Conservation (phyloP, 2,888 invertebrate genomes). For the Drosophila hamatofila region DNA sequence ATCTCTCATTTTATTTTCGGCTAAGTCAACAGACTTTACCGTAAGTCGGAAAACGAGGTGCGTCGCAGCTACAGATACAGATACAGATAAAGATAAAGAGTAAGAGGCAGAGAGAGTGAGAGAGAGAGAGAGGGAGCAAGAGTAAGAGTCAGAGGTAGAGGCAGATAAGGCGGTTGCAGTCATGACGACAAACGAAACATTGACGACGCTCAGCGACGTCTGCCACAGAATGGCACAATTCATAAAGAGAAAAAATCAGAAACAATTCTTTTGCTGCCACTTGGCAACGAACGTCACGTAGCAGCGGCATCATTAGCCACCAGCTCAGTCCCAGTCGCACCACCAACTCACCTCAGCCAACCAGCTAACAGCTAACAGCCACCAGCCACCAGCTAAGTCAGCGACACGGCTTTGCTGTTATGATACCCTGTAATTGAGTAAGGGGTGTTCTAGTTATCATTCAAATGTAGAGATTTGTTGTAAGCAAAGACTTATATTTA, state of each 20-base stretch:
- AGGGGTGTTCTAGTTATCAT: not conserved
- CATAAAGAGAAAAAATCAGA: constrained; percentile 58
- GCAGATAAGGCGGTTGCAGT: constrained; percentile 34
- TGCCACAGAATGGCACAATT: constrained; percentile 69
- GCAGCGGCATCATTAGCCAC: constrained; percentile 76
- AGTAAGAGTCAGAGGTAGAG: not conserved
- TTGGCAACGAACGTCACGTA: constrained; percentile 78
- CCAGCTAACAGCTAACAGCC: not conserved
- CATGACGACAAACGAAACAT: constrained; percentile 45
- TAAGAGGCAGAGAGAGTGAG: not conserved
- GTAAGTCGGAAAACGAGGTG: constrained; percentile 76
- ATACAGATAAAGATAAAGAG: constrained; percentile 14
- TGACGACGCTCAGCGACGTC: constrained; percentile 29
- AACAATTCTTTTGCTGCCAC: constrained; percentile 70
- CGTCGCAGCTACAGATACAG: constrained; percentile 46
- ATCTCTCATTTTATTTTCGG: constrained; percentile 33
- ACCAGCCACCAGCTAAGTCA: constrained; percentile 14
- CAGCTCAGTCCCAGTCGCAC: constrained; percentile 35
- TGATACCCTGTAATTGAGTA: constrained; percentile 10
- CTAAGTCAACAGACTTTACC: constrained; percentile 38
- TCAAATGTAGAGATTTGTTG: not conserved
- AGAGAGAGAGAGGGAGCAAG: not conserved
- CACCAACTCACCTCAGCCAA: constrained; percentile 9
- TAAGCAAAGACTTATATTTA: not conserved
- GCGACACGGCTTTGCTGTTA: constrained; percentile 25